Percentiles rank a stretch among this genome's conserved stretches.
phyloP scores from a whole-genome alignment of 2,797 vertebrate genomes.

The Lindbergichthys nudifrons region DNA sequence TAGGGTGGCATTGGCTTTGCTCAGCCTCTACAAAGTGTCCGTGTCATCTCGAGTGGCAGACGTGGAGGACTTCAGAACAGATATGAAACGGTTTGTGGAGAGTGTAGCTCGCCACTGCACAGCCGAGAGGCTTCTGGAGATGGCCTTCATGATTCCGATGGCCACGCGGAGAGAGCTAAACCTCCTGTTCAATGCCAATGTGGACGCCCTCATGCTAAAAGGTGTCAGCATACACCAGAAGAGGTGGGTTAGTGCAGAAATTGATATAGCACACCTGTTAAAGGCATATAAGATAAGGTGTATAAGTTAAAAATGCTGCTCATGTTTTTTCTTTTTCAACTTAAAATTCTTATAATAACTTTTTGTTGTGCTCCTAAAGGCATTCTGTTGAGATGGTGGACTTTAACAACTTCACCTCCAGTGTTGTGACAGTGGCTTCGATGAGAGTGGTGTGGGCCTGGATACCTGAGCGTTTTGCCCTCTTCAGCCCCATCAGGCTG shows the following conservation, averaged over 20 bases:
- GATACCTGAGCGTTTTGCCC: slow-evolving; percentile 91
- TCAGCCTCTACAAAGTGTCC: slow-evolving; percentile 87
- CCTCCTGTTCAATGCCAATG: slow-evolving; percentile 90
- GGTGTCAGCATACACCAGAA: slow-evolving; percentile 86
- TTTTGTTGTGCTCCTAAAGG: slow-evolving; percentile 66
- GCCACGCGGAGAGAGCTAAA: slow-evolving; percentile 90
- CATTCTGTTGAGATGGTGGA: slow-evolving; percentile 85
- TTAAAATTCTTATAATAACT: background rate
- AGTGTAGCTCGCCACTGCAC: slow-evolving; percentile 82
- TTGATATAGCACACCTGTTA: background rate
- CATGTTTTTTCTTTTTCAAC: background rate
- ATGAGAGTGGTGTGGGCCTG: slow-evolving; percentile 92
- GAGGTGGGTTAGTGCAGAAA: slow-evolving; percentile 77
- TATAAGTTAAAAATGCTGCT: background rate
- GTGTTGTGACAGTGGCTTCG: slow-evolving; percentile 84
- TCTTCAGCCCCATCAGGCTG: slow-evolving; percentile 86
- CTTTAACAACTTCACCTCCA: slow-evolving; percentile 85
- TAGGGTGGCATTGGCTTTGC: slow-evolving; percentile 87
- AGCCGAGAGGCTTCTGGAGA: slow-evolving; percentile 84
- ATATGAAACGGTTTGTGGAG: slow-evolving; percentile 87
- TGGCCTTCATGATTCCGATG: slow-evolving; percentile 87
- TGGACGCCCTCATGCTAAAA: slow-evolving; percentile 85
- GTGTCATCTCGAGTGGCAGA: slow-evolving; percentile 82
- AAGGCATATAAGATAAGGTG: no score
- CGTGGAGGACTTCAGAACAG: slow-evolving; percentile 82